Percentiles rank a stretch among this genome's conserved stretches.
Conservation (phyloP, 2,888 invertebrate species). For the Plemyria rubiginata region DNA sequence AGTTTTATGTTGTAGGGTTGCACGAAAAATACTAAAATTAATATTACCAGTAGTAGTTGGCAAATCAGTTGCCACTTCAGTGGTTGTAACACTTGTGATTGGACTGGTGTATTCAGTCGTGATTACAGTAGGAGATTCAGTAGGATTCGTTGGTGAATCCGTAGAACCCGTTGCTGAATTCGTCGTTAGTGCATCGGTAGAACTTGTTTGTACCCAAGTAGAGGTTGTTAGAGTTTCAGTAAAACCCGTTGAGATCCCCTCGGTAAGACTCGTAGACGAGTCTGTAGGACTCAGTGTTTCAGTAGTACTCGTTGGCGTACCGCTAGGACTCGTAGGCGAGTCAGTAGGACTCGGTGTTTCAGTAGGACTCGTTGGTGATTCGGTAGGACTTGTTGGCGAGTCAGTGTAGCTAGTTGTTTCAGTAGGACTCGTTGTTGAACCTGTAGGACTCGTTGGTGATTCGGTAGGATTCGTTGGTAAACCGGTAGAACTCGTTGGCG, state of each 20-base stretch:
- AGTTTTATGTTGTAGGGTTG: too few relatives aligned
- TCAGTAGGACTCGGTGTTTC: too few relatives aligned
- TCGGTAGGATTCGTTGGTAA: background rate
- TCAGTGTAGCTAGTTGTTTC: too few relatives aligned
- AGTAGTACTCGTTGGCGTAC: too few relatives aligned
- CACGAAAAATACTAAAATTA: background rate
- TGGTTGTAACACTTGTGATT: too few relatives aligned
- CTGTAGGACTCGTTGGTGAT: background rate
- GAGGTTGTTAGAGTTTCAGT: background rate
- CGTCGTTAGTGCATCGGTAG: background rate
- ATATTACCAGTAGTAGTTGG: background rate
- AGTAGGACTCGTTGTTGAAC: background rate
- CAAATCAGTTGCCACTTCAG: background rate
- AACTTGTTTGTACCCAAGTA: background rate
- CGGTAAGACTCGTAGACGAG: background rate
- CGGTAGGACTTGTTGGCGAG: too few relatives aligned
- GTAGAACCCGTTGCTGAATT: too few relatives aligned
- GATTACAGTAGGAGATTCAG: background rate
- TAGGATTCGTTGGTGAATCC: background rate
- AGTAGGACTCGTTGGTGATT: too few relatives aligned
- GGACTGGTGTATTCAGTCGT: background rate
- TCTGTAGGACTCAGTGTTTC: background rate
- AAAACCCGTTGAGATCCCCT: background rate
- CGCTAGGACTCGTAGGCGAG: too few relatives aligned
- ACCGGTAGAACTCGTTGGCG: conserved; percentile 1